Conservation (phyloP, 1,140 invertebrate species). For the Leptoteleia sp. region DNA sequence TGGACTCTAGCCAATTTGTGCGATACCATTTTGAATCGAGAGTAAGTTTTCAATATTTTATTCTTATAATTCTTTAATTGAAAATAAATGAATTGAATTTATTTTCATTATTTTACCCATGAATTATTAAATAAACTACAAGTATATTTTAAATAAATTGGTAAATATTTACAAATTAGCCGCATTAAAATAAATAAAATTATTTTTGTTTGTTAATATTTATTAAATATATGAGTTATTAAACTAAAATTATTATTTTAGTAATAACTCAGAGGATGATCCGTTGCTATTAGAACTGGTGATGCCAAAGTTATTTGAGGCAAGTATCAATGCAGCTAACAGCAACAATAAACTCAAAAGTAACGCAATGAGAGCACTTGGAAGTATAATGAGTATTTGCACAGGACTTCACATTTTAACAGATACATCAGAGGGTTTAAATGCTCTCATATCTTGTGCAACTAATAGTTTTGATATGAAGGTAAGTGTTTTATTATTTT, state of each 20-base stretch:
- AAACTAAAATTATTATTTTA: slow-evolving; percentile 66
- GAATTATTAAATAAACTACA: too few relatives aligned
- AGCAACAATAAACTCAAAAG: slow-evolving; percentile 91
- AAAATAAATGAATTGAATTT: too few relatives aligned
- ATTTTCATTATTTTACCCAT: too few relatives aligned
- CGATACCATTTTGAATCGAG: slow-evolving; percentile 87
- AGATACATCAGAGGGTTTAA: slow-evolving; percentile 78
- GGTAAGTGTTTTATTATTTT: slow-evolving; percentile 75
- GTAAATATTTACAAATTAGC: too few relatives aligned
- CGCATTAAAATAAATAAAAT: too few relatives aligned
- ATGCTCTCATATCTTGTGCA: slow-evolving; percentile 85
- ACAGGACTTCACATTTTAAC: slow-evolving; percentile 81
- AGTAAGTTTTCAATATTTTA: slow-evolving; percentile 74
- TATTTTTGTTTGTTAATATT: slow-evolving; percentile 4
- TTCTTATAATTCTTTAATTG: too few relatives aligned
- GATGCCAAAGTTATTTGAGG: slow-evolving; percentile 85
- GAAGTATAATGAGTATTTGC: slow-evolving; percentile 88
- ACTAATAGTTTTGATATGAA: slow-evolving; percentile 88
- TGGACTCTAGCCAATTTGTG: slow-evolving; percentile 93
- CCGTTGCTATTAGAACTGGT: slow-evolving; percentile 85
- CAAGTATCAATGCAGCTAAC: slow-evolving; percentile 83
- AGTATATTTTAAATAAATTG: too few relatives aligned
- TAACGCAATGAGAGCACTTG: slow-evolving; percentile 89
- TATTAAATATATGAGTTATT: slow-evolving; percentile 1
- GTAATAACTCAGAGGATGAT: slow-evolving; percentile 83